Evolutionary conservation across 2,888 invertebrate species (phyloP), one percentile per base, ranked within the genome.

Genomic region (Zonitis immaculata): DNA sequence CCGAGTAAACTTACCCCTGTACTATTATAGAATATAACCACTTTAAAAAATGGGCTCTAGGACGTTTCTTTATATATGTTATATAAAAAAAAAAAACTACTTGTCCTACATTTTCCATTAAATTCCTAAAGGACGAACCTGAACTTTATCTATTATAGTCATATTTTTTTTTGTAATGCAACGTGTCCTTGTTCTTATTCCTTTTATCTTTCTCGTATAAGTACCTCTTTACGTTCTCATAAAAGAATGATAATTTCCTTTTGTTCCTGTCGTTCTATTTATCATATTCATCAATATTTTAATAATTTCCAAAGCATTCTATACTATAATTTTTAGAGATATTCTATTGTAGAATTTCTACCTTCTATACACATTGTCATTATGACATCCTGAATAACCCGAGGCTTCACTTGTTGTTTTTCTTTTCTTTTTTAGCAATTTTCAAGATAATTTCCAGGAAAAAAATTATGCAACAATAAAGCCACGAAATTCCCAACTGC

Each of bases 1-100:
- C 65, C 65, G 63, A 65, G 51, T 65, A 63, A 65, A 65, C 64
- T 60, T 55, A 51, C 44, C 47, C 47, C 52, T 47, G n/a, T n/a
- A 16, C 16, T 18, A 1, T 8, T 3, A 22, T 22, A 7, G 26
- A n/a, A n/a, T 7, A 8, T 26, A 6, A 1, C 39, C 9, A 39
- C 56, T 54, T 53, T 52, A 56, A 52, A 52, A 46, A 51, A n/a
- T n/a, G 3, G 22, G 57, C 54, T 54, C 57, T 50, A 59, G 58
- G 60, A 56, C 58, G 54, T 27, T 49, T 53, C 44, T 58, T 56
- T 47, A 49, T 50, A 55, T n/a, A n/a, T n/a, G n/a, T n/a, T n/a
- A n/a, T n/a, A n/a, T n/a, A n/a, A n/a, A n/a, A n/a, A n/a, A n/a
- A n/a, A n/a, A n/a, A 57, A 60, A 57, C 46, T 53, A 49, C 53